Evolutionary conservation across 1,140 invertebrate genomes (phyloP).

Genomic region (Diploscapter pachys): DNA sequence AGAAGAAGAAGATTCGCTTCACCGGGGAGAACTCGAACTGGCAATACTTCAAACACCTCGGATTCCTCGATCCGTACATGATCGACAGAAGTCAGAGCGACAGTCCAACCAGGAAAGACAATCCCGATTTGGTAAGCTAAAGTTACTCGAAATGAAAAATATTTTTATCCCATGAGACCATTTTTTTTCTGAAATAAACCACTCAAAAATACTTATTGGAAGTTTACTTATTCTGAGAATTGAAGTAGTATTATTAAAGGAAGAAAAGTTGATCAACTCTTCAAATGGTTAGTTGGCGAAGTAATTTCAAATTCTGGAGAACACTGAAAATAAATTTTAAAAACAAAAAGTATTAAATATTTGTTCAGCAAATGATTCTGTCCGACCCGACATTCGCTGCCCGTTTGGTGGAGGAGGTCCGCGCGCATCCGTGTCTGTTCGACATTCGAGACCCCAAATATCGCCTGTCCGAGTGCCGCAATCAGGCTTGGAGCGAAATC

Average conservation of each 20-base stretch:
- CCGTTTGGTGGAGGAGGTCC: slow-evolving; percentile 32
- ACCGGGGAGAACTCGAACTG: slow-evolving; percentile 21
- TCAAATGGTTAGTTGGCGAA: no score
- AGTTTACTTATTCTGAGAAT: background rate
- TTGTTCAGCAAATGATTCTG: slow-evolving; percentile 12
- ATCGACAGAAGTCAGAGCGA: slow-evolving; percentile 24
- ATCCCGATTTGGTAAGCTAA: background rate
- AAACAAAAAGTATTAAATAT: no score
- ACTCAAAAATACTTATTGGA: background rate
- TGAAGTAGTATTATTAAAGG: no score
- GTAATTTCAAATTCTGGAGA: no score
- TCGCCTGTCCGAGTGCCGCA: slow-evolving; percentile 35
- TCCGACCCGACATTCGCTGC: slow-evolving; percentile 26
- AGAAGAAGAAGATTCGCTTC: slow-evolving; percentile 38
- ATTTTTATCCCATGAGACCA: no score
- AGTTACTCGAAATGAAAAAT: background rate
- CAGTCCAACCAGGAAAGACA: slow-evolving; percentile 23
- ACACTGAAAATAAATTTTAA: no score
- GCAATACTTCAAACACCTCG: slow-evolving; percentile 40
- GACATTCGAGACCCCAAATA: slow-evolving; percentile 39
- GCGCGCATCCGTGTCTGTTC: slow-evolving; percentile 35
- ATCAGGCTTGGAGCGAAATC: slow-evolving; percentile 32
- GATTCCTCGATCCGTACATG: slow-evolving; percentile 40
- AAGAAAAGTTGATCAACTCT: no score
- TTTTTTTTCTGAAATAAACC: no score